phyloP scores from a whole-genome alignment of 1,140 invertebrate genomes.

The Araneus ventricosus region DNA sequence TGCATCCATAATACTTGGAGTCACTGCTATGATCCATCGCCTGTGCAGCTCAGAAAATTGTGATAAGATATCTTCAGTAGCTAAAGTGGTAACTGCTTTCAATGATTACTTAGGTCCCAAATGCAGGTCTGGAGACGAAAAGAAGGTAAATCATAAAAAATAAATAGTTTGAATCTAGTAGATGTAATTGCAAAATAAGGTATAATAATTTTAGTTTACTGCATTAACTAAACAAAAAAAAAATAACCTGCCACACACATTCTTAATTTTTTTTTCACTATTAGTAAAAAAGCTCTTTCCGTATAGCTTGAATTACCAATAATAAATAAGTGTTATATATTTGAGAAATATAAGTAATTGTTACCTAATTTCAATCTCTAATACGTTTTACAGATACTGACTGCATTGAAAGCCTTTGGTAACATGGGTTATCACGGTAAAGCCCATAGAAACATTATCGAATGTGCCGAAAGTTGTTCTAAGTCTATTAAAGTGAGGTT shows the following conservation, averaged over 20 bases:
- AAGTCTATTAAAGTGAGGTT: constrained; percentile 86
- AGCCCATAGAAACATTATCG: constrained; percentile 84
- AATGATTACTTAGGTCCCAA: constrained; percentile 8
- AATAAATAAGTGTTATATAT: too few relatives aligned
- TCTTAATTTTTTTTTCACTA: too few relatives aligned
- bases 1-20: constrained; percentile 49
- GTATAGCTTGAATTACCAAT: too few relatives aligned
- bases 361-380: neutral
- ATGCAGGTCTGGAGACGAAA: constrained; percentile 17
- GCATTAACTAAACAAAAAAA: too few relatives aligned
- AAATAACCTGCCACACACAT: too few relatives aligned
- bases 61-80: neutral
- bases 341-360: too few relatives aligned
- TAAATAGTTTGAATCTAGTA: too few relatives aligned
- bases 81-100: constrained; percentile 9
- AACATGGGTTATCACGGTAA: constrained; percentile 86
- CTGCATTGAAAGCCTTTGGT: constrained; percentile 89
- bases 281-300: too few relatives aligned
- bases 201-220: too few relatives aligned
- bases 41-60: constrained; percentile 24
- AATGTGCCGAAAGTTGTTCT: constrained; percentile 85
- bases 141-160: constrained; percentile 4
- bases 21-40: constrained; percentile 60
- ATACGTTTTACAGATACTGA: constrained; percentile 81
- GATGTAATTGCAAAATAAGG: too few relatives aligned